Percentiles rank a stretch among this genome's conserved stretches.
These are phyloP conservation scores for Actinopyga echinites DNA, from an alignment of 53 echinoderm and acorn worm species.

Conservation along the genomic window DNA sequence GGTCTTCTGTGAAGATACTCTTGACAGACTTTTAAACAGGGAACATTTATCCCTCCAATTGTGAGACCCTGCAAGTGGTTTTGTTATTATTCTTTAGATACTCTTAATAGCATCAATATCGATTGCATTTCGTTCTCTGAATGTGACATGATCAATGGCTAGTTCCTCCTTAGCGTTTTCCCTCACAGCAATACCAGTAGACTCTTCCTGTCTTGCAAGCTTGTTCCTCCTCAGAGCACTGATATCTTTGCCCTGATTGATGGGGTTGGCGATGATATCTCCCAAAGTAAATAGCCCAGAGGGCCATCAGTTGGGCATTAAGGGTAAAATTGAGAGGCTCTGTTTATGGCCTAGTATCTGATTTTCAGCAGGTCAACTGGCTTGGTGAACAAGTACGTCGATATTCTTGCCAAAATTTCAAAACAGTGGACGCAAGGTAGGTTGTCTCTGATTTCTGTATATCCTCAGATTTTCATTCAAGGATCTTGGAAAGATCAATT, in stretches of 20 bases:
- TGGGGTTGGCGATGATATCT: conserved; percentile 11
- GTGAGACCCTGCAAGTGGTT: no score
- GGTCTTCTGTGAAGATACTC: no score
- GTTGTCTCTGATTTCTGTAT: conserved; percentile 10
- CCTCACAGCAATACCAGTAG: no score
- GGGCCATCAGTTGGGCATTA: conserved; percentile 2
- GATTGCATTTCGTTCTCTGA: no score
- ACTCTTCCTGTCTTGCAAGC: no score
- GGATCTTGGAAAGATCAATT: not conserved
- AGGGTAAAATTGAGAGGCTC: not conserved
- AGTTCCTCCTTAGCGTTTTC: no score
- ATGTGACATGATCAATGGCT: no score
- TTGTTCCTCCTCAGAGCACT: no score
- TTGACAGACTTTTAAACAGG: no score
- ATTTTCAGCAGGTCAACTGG: conserved; percentile 19
- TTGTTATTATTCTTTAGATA: no score
- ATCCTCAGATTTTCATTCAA: not conserved
- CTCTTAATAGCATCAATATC: no score
- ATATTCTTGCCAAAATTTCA: not conserved
- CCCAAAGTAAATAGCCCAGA: conserved; percentile 4
- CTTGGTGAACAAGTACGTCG: not conserved
- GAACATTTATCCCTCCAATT: no score
- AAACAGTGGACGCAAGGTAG: conserved; percentile 18
- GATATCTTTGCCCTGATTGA: conserved; percentile 12
- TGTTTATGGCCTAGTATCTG: conserved; percentile 26